A percentile compares a stretch with the other conserved stretches of the same genome.
phyloP scores from a whole-genome alignment of 1,140 invertebrate genomes.

The Panulirus ornatus region DNA sequence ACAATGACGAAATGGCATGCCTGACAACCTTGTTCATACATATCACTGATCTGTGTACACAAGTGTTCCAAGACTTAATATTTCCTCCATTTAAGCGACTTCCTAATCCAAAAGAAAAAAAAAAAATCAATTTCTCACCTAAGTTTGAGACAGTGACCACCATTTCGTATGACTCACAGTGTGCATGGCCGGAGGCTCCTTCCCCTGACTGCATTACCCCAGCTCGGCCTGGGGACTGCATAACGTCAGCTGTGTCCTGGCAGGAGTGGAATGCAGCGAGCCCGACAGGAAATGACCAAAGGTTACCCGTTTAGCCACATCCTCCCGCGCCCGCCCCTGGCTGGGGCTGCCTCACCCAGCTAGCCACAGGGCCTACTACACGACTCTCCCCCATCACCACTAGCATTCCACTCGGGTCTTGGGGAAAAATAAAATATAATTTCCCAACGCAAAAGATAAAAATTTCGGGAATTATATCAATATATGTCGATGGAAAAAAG shows the following conservation, averaged over 20 bases:
- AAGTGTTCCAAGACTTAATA: no score
- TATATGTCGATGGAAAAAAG: constrained; percentile 8
- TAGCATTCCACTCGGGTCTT: background rate
- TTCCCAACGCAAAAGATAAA: background rate
- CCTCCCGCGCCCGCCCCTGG: constrained; percentile 6
- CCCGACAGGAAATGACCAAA: constrained; percentile 51
- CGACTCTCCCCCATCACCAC: background rate
- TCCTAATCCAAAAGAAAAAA: no score
- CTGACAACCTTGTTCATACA: no score
- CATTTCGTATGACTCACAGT: background rate
- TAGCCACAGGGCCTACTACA: no score
- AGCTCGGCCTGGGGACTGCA: background rate
- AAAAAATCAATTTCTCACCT: no score
- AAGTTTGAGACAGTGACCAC: no score
- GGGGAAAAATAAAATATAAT: no score
- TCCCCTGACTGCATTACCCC: background rate
- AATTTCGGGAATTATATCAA: background rate
- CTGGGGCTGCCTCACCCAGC: background rate
- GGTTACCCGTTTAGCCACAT: constrained; percentile 37
- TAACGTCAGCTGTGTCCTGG: background rate
- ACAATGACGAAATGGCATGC: no score
- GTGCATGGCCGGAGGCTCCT: background rate
- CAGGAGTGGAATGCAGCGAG: background rate
- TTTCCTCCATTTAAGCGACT: no score
- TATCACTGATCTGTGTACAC: no score